Evolutionary conservation across 2,888 invertebrate genomes (phyloP), one percentile per base, ranked within the genome.

Genomic region (Siphlonurus alternatus): DNA sequence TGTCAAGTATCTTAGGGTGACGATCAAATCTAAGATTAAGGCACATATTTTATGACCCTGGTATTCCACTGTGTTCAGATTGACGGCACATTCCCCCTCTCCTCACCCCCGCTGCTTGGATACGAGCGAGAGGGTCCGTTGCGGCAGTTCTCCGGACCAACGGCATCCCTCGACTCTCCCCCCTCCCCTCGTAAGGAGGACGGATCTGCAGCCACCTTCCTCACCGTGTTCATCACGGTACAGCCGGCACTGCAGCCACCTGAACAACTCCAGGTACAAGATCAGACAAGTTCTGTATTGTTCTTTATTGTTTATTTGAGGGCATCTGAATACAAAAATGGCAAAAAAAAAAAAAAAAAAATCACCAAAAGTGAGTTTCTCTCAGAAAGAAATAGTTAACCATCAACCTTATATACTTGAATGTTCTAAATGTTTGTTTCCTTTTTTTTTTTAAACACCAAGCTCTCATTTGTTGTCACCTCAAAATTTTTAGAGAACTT

Each of bases 21-120:
- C n/a, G n/a, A n/a, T n/a, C n/a, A n/a, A n/a, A n/a, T n/a, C n/a
- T n/a, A n/a, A n/a, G n/a, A n/a, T n/a, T n/a, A n/a, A n/a, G n/a
- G n/a, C n/a, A n/a, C n/a, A n/a, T n/a, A n/a, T n/a, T n/a, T n/a
- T n/a, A n/a, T n/a, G n/a, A n/a, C n/a, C n/a, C n/a, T n/a, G n/a
- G n/a, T n/a, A n/a, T n/a, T n/a, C n/a, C n/a, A n/a, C n/a, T n/a
- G n/a, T n/a, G n/a, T n/a, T n/a, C 73, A 92, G 91, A 81, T 93
- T 69, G 87, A 87, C 71, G 93, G 93, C 7, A 87, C 87, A 23
- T 92, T 94, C 74, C 84, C 87, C 73, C 72, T 94, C 66, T 79
- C 80, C 67, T 81, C 84, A 22, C 92, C 93, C 0, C 82, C 86
- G 7, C 71, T 91, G 62, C 78, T 93, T 38, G 93, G 93, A 38